Evolutionary conservation across 2,888 invertebrate species (phyloP).

Genomic region (Stegana nigrithorax): DNA sequence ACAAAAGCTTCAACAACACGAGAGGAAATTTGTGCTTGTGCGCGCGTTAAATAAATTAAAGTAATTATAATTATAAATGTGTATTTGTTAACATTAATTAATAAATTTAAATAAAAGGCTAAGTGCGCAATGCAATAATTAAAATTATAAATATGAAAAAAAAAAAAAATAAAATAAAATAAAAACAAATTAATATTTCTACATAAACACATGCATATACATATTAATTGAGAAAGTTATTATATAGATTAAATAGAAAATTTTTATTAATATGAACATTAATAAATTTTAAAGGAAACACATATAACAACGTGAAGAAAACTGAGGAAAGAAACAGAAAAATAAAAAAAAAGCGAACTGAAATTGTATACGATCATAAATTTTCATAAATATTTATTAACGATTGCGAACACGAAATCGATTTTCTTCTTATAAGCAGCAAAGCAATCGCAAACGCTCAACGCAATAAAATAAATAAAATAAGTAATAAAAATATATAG

Average conservation of each 20-base stretch:
- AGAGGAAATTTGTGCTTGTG: neutral
- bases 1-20: neutral
- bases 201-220: no score
- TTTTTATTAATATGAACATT: neutral
- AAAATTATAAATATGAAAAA: neutral
- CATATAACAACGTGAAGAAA: no score
- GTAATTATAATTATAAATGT: neutral
- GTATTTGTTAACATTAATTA: neutral
- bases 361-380: no score
- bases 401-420: neutral
- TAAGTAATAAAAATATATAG: conserved; percentile 24
- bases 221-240: neutral
- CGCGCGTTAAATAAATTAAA: neutral
- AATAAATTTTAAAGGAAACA: neutral
- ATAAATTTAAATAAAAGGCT: neutral
- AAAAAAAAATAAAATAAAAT: neutral
- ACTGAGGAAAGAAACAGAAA: no score
- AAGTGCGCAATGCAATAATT: neutral
- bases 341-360: no score
- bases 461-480: conserved; percentile 11
- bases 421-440: conserved; percentile 2
- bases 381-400: neutral
- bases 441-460: neutral
- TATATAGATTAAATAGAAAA: neutral
- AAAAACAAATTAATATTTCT: neutral